Evolutionary conservation across 2,888 invertebrate species (phyloP), one percentile per base, ranked within the genome.

Genomic region (Peribatodes rhomboidaria): DNA sequence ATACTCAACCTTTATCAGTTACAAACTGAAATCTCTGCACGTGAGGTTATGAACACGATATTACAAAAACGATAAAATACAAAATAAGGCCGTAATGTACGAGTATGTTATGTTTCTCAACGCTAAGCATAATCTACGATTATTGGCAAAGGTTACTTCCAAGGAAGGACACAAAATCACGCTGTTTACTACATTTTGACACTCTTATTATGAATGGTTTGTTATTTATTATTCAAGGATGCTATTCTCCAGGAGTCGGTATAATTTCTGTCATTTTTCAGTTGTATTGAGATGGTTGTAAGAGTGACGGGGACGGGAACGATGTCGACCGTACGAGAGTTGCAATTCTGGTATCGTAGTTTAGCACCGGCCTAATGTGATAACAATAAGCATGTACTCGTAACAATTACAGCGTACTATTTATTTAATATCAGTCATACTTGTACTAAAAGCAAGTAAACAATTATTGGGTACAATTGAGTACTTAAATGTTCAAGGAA

Each of bases 171-270:
- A 61, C 44, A 55, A 55, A 35, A 42, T 58, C 55, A 65, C 62
- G 62, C 64, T 73, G 71, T 68, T 69, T 68, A 71, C 65, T 46
- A 69, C 59, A 68, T 69, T 70, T 68, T 47, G 64, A 66, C 66
- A 68, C 63, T 63, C 42, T 41, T 68, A 47, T 59, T 63, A 52
- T 66, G 62, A 68, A 44, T 62, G 58, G 50, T 37, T 41, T 33
- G 33, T 49, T 33, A 49, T 49, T 49, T 49, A 49, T 49, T 49
- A 10, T 49, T 33, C 10, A 49, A 6, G 14, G 2, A 33, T 27
- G 33, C 31, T 10, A 49, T 49, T 49, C 33, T 31, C 16, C 3
- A 10, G 16, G 0, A 22, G n/a, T 27, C 22, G 13, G 1, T n/a
- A 22, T n/a, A n/a, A n/a, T 22, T 20, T 22, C n/a, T 46, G n/a